Evolutionary conservation across 2,797 vertebrate genomes (phyloP), one percentile per base, ranked within the genome.

Genomic region (Aplochiton taeniatus): DNA sequence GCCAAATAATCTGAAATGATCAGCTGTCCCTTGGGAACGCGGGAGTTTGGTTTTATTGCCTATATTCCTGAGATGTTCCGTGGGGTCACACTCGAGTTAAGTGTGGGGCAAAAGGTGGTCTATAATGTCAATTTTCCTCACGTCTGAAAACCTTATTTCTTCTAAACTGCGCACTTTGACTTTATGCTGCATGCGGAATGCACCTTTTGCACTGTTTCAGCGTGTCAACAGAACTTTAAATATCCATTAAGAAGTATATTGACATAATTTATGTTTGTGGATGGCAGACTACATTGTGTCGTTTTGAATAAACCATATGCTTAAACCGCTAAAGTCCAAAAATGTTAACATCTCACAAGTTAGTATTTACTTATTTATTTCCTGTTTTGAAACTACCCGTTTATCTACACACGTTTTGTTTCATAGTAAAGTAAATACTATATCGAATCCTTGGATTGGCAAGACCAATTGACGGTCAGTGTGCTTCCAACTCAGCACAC

Each of bases 1-100:
- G 63, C 59, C 31, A 31, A 71, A 60, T 68, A 61, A 66, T 61
- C 56, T 52, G 73, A 16, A 57, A 31, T 69, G 58, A 57, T 18
- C 49, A 0, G 9, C 61, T n/a, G 64, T 85, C 87, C 78, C 88
- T 53, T 52, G 90, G 88, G 90, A 89, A 80, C 69, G 43, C 16
- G n/a, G 6, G 52, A n/a, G 57, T 70, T 71, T 70, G 70, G 56
- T 63, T 72, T 55, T 66, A 63, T 66, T 59, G 56, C 59, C 20
- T 3, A 18, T 46, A 59, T 68, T 61, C 63, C 72, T 72, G 50
- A 86, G 84, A 83, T 87, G 81, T 81, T 85, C 61, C 90, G 82
- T 87, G 66, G 91, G 91, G 91, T 93, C 91, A 92, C 70, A 82
- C 66, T 86, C 68, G 85, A 90, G 90, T 87, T 92, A 92, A 91